phyloP scores from a whole-genome alignment of 2,888 invertebrate genomes.

The Lasius fuliginosus region DNA sequence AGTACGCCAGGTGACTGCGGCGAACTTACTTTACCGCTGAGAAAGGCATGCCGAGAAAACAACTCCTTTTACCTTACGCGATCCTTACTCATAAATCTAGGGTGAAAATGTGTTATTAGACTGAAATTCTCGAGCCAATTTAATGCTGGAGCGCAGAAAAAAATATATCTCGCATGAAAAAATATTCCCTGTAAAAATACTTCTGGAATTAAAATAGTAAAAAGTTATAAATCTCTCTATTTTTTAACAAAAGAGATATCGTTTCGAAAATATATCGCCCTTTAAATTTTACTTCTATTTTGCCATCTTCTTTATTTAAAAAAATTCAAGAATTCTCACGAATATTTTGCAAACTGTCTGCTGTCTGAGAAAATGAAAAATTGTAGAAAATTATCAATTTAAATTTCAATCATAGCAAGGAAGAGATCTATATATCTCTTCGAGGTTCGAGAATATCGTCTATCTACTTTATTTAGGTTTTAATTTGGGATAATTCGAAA shows the following conservation, averaged over 20 bases:
- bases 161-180: not conserved
- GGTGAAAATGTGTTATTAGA: constrained; percentile 62
- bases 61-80: constrained; percentile 28
- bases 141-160: not conserved
- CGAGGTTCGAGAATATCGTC: not conserved
- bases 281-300: not conserved
- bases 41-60: constrained; percentile 35
- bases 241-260: not conserved
- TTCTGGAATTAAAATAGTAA: not conserved
- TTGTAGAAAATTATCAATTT: not conserved
- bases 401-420: constrained; percentile 13
- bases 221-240: not conserved
- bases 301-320: not conserved
- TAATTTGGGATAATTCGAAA: not conserved
- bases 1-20: constrained; percentile 49
- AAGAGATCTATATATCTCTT: not conserved
- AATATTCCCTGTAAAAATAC: not conserved
- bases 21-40: constrained; percentile 43
- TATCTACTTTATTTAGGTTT: not conserved
- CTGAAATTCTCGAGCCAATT: constrained; percentile 49
- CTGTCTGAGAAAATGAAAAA: not conserved
- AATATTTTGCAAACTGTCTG: not conserved
- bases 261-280: not conserved
- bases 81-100: constrained; percentile 28
- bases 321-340: not conserved